A percentile compares a stretch with the other conserved stretches of the same genome.
phyloP scores from a whole-genome alignment of 2,888 invertebrate genomes.

The Chrysolina oricalcia region DNA sequence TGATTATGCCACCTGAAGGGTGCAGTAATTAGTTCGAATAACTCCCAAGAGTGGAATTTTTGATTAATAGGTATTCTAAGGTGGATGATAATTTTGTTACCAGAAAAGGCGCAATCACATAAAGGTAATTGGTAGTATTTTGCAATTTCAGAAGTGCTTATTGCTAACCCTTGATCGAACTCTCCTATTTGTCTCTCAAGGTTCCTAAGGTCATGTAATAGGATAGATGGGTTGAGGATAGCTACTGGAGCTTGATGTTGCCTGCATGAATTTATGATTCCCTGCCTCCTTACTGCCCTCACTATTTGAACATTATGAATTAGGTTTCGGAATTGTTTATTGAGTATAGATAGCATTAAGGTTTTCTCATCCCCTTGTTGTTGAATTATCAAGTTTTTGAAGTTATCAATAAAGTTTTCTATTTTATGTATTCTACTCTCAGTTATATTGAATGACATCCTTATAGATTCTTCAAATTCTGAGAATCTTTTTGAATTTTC shows the following conservation, averaged over 20 bases:
- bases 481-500: conserved; percentile 18
- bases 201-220: too few species aligned
- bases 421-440: background rate
- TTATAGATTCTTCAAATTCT: too few species aligned
- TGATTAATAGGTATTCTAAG: background rate
- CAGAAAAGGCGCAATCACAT: background rate
- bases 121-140: conserved; percentile 4
- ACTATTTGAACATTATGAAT: conserved; percentile 3
- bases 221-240: too few species aligned
- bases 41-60: background rate
- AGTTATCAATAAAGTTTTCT: background rate
- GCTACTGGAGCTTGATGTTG: background rate
- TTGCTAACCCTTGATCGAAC: too few species aligned
- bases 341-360: background rate
- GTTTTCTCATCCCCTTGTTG: background rate
- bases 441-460: background rate
- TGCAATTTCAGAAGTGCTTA: too few species aligned
- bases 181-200: too few species aligned
- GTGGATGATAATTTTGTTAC: background rate
- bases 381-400: background rate
- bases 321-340: background rate
- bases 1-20: background rate
- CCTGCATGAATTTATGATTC: conserved; percentile 14
- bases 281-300: background rate
- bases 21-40: background rate